Conservation (phyloP, 2,797 vertebrate genomes). For the Rhinophrynus dorsalis region DNA sequence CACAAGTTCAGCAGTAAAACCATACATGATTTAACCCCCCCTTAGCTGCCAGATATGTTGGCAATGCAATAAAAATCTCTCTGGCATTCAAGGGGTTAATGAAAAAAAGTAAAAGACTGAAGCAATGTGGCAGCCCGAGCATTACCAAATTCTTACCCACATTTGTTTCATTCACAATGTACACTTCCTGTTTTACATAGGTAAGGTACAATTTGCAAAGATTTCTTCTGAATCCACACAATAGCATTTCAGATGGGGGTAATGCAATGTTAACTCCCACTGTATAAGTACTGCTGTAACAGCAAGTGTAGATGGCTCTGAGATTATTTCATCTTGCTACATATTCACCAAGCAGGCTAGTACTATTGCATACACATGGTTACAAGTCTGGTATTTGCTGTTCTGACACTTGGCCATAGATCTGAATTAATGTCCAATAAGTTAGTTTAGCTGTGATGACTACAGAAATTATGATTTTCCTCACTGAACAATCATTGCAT, state of each 20-base stretch:
- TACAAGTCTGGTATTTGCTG: conserved; percentile 12
- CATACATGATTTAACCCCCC: no score
- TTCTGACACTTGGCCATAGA: conserved; percentile 22
- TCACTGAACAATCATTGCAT: conserved; percentile 40
- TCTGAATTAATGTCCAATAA: conserved; percentile 37
- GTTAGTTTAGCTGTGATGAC: conserved; percentile 44
- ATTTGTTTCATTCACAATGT: no score
- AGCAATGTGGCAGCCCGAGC: no score
- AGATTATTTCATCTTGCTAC: conserved; percentile 8
- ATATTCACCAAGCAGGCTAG: not conserved
- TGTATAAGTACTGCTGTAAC: conserved; percentile 5
- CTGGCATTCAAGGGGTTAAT: no score
- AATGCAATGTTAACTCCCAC: not conserved
- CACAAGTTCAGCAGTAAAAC: no score
- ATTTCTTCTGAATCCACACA: conserved; percentile 1
- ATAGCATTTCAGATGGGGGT: conserved; percentile 24
- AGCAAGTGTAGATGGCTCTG: not conserved
- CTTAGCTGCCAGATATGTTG: no score
- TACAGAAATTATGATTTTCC: conserved; percentile 37
- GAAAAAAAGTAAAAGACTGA: no score
- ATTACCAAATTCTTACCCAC: no score
- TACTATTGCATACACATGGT: conserved; percentile 13
- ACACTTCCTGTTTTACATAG: not conserved
- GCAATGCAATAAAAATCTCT: no score
- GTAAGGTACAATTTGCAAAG: not conserved